Evolutionary conservation across 2,113 vertebrate genomes (phyloP), one percentile per base, ranked within the genome.

Genomic region (Collichthys lucidus): DNA sequence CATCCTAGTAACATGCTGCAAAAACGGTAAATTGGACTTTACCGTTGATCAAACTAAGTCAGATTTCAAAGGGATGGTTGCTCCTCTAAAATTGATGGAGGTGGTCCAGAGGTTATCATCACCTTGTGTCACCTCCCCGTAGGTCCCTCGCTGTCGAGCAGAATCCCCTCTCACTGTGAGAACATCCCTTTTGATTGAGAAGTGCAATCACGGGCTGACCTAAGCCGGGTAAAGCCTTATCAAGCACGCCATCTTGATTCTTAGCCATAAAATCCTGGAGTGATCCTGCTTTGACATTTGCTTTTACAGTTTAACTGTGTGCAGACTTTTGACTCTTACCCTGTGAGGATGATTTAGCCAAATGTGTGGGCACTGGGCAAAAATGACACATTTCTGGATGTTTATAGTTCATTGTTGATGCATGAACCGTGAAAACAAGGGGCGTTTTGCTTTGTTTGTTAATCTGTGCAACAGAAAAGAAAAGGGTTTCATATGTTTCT

Each of bases 151-250:
- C 64, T 1, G 19, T 79, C 67, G 31, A 46, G 79, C 47, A 71
- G 82, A 83, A 82, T 86, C 79, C 53, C 86, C 86, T 92, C 86
- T 87, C 86, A 84, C 83, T 14, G 8, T 57, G 59, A 90, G 90
- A 93, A 92, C 93, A 90, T 94, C 92, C 88, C 77, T 55, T 86
- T 85, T 90, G 91, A 91, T 88, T 87, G 88, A 89, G 86, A 70
- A 77, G 79, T 65, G 31, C 66, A 20, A 87, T 83, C 90, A 64
- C 87, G 72, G 79, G 64, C 81, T 0, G 11, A 79, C 77, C 64
- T 93, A 94, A 94, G 91, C 93, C 42, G 29, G 91, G 93, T 94
- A 93, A 92, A 90, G 93, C 93, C 91, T 94, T 91, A 92, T 91
- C 88, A 89, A 85, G 91, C 91, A 92, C 91, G 89, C 71, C 92